Conservation (phyloP, 2,888 invertebrate species). For the Altica lythri region DNA sequence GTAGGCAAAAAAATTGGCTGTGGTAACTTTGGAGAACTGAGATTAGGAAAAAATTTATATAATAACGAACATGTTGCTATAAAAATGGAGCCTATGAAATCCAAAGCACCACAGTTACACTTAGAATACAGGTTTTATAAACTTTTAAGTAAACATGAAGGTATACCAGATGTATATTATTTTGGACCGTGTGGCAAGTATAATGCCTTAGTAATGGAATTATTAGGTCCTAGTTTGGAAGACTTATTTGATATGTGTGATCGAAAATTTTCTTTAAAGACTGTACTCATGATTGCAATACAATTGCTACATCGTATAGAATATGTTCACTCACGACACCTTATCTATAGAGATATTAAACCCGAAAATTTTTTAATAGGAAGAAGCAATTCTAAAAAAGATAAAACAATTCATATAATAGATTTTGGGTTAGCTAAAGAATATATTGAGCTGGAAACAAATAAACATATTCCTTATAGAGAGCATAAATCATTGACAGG, state of each 20-base stretch:
- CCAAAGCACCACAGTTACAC: slow-evolving; percentile 99
- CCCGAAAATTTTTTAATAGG: slow-evolving; percentile 99
- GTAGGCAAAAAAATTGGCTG: slow-evolving; percentile 99
- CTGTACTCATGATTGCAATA: slow-evolving; percentile 74
- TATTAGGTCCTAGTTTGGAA: slow-evolving; percentile 97
- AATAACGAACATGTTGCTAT: slow-evolving; percentile 99
- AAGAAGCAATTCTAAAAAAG: slow-evolving; percentile 94
- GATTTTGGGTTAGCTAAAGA: slow-evolving; percentile 99
- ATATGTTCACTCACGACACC: slow-evolving; percentile 98
- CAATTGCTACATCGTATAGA: slow-evolving; percentile 94
- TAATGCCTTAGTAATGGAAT: slow-evolving; percentile 99
- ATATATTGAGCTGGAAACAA: slow-evolving; percentile 99
- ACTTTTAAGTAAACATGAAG: slow-evolving; percentile 87
- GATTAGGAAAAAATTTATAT: slow-evolving; percentile 99
- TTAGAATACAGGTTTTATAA: slow-evolving; percentile 99
- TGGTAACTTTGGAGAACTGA: slow-evolving; percentile 99
- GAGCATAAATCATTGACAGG: slow-evolving; percentile 99
- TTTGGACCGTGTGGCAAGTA: slow-evolving; percentile 99
- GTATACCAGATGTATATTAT: slow-evolving; percentile 99
- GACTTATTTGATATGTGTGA: slow-evolving; percentile 99
- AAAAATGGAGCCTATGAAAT: slow-evolving; percentile 99
- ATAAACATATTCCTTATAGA: slow-evolving; percentile 99
- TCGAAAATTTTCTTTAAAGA: slow-evolving; percentile 85
- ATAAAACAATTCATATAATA: slow-evolving; percentile 97
- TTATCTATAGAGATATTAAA: slow-evolving; percentile 99